phyloP scores from a whole-genome alignment of 2,113 vertebrate species.

The Chionodraco myersi region DNA sequence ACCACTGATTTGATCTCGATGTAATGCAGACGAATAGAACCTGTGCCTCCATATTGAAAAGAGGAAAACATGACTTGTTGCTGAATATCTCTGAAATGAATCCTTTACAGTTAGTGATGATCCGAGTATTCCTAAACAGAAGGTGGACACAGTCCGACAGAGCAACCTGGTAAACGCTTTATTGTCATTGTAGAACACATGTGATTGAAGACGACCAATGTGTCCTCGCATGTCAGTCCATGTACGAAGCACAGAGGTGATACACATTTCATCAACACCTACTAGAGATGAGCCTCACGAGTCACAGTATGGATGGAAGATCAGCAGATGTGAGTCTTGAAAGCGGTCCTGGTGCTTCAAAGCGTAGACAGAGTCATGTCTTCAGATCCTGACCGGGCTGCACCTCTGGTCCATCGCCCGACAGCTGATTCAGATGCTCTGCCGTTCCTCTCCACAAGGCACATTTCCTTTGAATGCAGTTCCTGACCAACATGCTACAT shows the following conservation, averaged over 20 bases:
- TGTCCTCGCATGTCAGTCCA: slow-evolving; percentile 37
- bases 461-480: slow-evolving; percentile 55
- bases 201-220: slow-evolving; percentile 32
- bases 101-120: too few relatives aligned
- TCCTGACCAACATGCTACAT: slow-evolving; percentile 39
- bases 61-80: too few relatives aligned
- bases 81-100: too few relatives aligned
- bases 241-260: slow-evolving; percentile 59
- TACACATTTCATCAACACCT: slow-evolving; percentile 10
- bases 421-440: slow-evolving; percentile 21
- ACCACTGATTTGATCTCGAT: too few relatives aligned
- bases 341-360: not conserved
- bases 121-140: too few relatives aligned
- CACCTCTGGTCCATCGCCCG: not conserved
- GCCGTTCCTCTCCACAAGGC: slow-evolving; percentile 69
- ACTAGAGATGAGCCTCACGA: slow-evolving; percentile 1
- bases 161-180: slow-evolving; percentile 52
- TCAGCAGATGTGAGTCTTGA: slow-evolving; percentile 16
- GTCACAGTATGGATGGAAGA: slow-evolving; percentile 12
- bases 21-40: too few relatives aligned
- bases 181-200: slow-evolving; percentile 54
- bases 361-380: too few relatives aligned
- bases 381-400: not conserved
- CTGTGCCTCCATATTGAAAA: too few relatives aligned
- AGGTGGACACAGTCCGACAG: not conserved